Percentiles rank a stretch among this genome's conserved stretches.
phyloP scores from a whole-genome alignment of 2,888 invertebrate species.

The Drosophila histrio region DNA sequence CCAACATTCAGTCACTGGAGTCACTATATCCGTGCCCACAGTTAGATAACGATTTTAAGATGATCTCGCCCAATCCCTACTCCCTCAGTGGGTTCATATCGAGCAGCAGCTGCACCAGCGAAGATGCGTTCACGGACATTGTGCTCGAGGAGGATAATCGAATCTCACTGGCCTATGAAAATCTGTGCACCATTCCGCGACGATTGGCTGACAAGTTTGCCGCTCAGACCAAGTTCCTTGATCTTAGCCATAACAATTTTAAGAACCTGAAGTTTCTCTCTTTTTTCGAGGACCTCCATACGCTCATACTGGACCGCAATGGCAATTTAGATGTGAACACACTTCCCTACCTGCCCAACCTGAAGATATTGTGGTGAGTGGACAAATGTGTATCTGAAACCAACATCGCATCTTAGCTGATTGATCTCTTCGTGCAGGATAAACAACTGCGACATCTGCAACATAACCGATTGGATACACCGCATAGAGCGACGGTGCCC shows the following conservation, averaged over 20 bases:
- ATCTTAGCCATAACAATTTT: slow-evolving; percentile 90
- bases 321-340: slow-evolving; percentile 88
- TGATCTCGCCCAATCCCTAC: slow-evolving; percentile 74
- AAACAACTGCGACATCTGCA: slow-evolving; percentile 87
- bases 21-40: slow-evolving; percentile 60
- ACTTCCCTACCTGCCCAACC: slow-evolving; percentile 89
- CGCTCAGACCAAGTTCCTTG: slow-evolving; percentile 87
- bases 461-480: slow-evolving; percentile 89
- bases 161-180: slow-evolving; percentile 89
- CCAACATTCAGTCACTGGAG: slow-evolving; percentile 78
- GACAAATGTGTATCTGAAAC: not conserved
- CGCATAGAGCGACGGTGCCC: slow-evolving; percentile 89
- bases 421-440: slow-evolving; percentile 84
- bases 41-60: slow-evolving; percentile 72
- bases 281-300: slow-evolving; percentile 89
- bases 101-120: slow-evolving; percentile 71
- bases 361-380: slow-evolving; percentile 90
- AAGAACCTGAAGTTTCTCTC: slow-evolving; percentile 90
- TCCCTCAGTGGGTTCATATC: slow-evolving; percentile 71
- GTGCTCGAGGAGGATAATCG: slow-evolving; percentile 85
- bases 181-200: slow-evolving; percentile 87
- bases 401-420: no score
- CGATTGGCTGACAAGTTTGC: slow-evolving; percentile 88
- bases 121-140: slow-evolving; percentile 77
- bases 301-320: slow-evolving; percentile 93